Evolutionary conservation across 1,140 invertebrate species (phyloP).

Genomic region (Scaptomyza pallida): DNA sequence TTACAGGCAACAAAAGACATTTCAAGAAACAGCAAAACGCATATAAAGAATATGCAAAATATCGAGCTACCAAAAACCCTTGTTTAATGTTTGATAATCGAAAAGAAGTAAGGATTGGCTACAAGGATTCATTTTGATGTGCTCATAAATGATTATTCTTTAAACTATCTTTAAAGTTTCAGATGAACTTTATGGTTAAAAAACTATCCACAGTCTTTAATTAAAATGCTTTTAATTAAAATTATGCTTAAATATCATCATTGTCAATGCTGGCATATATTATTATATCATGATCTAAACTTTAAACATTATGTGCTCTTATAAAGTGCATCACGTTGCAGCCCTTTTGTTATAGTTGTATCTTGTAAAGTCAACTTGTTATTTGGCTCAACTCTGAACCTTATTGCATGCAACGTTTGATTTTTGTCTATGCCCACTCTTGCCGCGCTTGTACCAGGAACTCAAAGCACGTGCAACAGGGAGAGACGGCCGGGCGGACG

Average conservation of each 20-base stretch:
- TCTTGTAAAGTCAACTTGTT: slow-evolving; percentile 37
- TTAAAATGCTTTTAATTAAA: neutral
- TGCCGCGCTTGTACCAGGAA: slow-evolving; percentile 42
- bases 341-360: slow-evolving; percentile 7
- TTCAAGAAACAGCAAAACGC: neutral
- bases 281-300: neutral
- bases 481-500: slow-evolving; percentile 22
- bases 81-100: too few relatives aligned
- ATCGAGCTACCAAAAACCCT: too few relatives aligned
- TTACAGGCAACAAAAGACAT: neutral
- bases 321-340: slow-evolving; percentile 5
- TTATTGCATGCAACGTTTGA: slow-evolving; percentile 27
- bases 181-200: too few relatives aligned
- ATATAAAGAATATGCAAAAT: neutral
- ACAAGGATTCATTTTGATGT: too few relatives aligned
- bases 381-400: slow-evolving; percentile 37
- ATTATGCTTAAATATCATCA: neutral
- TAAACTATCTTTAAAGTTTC: too few relatives aligned
- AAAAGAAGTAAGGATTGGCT: too few relatives aligned
- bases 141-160: too few relatives aligned
- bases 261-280: neutral
- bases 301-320: neutral
- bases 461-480: slow-evolving; percentile 64
- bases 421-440: slow-evolving; percentile 28
- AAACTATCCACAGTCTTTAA: too few relatives aligned